Evolutionary conservation across 2,113 vertebrate genomes (phyloP).

Genomic region (Sphaerodactylus townsendi): DNA sequence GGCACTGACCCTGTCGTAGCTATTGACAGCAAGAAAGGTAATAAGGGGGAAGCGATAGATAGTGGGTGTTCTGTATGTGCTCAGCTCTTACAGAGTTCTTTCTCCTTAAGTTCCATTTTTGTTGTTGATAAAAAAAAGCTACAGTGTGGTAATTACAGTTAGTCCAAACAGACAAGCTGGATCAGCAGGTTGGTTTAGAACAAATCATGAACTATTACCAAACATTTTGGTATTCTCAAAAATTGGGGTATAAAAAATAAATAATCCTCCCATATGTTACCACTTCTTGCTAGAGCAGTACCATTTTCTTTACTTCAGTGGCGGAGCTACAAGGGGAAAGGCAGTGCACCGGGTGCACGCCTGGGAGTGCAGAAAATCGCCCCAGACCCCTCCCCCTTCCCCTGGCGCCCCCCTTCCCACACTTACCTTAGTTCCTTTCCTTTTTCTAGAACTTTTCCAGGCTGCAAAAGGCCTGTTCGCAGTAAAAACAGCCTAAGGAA

Average conservation of each 20-base stretch:
- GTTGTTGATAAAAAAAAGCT: not conserved
- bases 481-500: no score
- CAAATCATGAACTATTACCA: not conserved
- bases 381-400: no score
- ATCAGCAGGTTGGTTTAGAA: not conserved
- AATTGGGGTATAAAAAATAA: no score
- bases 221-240: no score
- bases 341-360: no score
- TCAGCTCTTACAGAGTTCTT: not conserved
- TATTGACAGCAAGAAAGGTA: constrained; percentile 90
- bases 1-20: constrained; percentile 91
- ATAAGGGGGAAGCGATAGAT: not conserved
- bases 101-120: not conserved
- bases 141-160: no score
- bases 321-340: no score
- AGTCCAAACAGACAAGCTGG: not conserved
- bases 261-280: not conserved
- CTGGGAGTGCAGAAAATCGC: no score
- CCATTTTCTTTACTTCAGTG: not conserved
- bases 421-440: no score
- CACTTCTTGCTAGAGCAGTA: not conserved
- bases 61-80: not conserved
- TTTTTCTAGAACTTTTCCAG: no score
- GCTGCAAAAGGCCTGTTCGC: no score
- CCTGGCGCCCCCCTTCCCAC: no score